A percentile compares a stretch with the other conserved stretches of the same genome.
These are phyloP conservation scores for Noctuana brunneofusca DNA, from an alignment of 2,888 invertebrate genomes.

Conservation along the genomic window DNA sequence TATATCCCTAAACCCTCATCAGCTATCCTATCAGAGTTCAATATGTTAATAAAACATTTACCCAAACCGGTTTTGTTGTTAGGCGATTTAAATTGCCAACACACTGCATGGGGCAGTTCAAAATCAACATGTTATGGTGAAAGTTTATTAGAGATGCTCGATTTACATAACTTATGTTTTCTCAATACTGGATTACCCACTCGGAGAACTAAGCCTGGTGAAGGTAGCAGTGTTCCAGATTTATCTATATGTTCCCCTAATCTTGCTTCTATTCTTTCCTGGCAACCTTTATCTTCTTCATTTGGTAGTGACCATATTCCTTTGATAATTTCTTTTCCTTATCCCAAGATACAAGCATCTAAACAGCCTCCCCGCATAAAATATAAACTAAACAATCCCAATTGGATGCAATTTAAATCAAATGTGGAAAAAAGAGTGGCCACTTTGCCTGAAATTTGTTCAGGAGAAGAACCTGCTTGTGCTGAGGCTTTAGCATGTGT, in stretches of 20 bases:
- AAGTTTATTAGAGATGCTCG: neutral
- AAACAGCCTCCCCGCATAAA: neutral
- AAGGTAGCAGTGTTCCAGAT: neutral
- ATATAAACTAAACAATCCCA: neutral
- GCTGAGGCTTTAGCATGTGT: neutral
- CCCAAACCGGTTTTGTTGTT: neutral
- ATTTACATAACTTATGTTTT: neutral
- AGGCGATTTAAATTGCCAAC: constrained; percentile 1
- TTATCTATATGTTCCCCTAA: constrained; percentile 8
- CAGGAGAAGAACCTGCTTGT: neutral
- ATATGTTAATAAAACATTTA: neutral
- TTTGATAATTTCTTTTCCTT: neutral
- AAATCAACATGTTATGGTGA: neutral
- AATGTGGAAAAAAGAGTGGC: neutral
- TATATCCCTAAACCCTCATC: constrained; percentile 4
- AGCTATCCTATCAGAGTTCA: neutral
- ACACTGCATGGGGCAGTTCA: neutral
- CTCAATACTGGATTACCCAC: neutral
- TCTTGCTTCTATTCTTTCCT: constrained; percentile 7
- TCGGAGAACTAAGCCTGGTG: neutral
- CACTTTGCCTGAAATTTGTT: neutral
- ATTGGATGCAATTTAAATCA: neutral
- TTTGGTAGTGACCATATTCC: constrained; percentile 13
- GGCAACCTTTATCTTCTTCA: constrained; percentile 9
- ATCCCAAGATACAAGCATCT: neutral